Base-by-base conservation (phyloP, 2,888 invertebrate species). In the Pachydiplax longipennis region DNA sequence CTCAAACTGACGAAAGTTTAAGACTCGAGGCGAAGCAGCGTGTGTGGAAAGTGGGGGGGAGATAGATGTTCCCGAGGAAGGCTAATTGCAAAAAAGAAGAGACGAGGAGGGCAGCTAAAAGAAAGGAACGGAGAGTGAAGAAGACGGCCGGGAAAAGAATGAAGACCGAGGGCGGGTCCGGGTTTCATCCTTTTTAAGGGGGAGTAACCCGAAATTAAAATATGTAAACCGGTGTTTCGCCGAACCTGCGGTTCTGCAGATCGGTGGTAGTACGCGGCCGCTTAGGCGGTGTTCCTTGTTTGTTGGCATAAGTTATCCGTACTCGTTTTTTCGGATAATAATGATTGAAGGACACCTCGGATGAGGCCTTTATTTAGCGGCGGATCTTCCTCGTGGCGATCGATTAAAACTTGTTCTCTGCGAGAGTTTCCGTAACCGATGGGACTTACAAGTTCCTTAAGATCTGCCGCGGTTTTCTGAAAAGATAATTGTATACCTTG, bases 1-100 rank as follows among this genome's bases (percentile, higher is more conserved):
- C 40, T 40, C 37, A 40, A 81, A 81, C 81, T 81, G 81, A 81
- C 81, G 81, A 81, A 81, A 81, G 81, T 81, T 81, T 44, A 81
- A 37, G 81, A 37, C 81, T 81, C 81, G 81, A 18, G 40, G 81
- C 37, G 40, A 18, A 22, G 80, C 80, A 80, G 35, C 31, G 65
- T 65, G 65, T 65, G 65, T 65, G 35, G 80, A 80, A 37, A 18
- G 80, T 31, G 80, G 35, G 80, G n/a, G 81, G 22, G 37, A 40
- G 81, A 44, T 37, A 81, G 81, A 81, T 40, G 81, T 44, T n/a
- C 10, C 37, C 37, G 81, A 18, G 81, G 81, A 37, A 40, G 81
- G 81, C 37, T 37, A 44, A 81, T 37, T 81, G 81, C 40, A 44
- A 81, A 40, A 44, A 37, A 40, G 35, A 81, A 81, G 81, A 31